A percentile compares a stretch with the other conserved stretches of the same genome.
These are phyloP conservation scores for Rhopalosiphum maidis DNA, from an alignment of 1,140 invertebrate genomes.

Conservation along the genomic window DNA sequence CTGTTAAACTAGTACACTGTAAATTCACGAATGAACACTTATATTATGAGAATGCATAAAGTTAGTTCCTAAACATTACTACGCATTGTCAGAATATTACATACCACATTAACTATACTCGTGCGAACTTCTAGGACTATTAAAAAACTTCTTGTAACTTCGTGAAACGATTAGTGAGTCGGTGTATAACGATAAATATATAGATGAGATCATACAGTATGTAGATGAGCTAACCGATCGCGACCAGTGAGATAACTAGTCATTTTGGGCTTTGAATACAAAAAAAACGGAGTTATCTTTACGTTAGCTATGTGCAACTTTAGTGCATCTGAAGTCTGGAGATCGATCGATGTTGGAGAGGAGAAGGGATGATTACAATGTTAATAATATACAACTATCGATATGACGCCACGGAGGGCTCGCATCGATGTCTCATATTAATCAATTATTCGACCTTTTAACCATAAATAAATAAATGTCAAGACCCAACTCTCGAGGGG, in stretches of 20 bases:
- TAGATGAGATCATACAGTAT: not conserved
- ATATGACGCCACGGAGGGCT: not conserved
- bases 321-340: not conserved
- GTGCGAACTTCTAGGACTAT: not conserved
- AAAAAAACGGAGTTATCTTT: not conserved
- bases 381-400: not conserved
- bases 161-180: not conserved
- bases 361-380: not conserved
- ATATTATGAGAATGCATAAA: not conserved
- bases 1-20: slow-evolving; percentile 1
- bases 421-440: not conserved
- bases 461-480: not conserved
- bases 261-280: not conserved
- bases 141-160: not conserved
- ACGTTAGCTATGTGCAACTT: not conserved
- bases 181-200: not conserved
- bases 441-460: slow-evolving; percentile 10
- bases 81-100: not conserved
- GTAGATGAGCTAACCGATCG: not conserved
- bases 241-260: not conserved
- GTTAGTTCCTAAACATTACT: slow-evolving; percentile 1
- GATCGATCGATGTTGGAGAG: not conserved
- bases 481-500: not conserved
- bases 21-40: slow-evolving; percentile 2
- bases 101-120: not conserved